Evolutionary conservation across 1,140 invertebrate genomes (phyloP).

Genomic region (Bicyclus anynana): DNA sequence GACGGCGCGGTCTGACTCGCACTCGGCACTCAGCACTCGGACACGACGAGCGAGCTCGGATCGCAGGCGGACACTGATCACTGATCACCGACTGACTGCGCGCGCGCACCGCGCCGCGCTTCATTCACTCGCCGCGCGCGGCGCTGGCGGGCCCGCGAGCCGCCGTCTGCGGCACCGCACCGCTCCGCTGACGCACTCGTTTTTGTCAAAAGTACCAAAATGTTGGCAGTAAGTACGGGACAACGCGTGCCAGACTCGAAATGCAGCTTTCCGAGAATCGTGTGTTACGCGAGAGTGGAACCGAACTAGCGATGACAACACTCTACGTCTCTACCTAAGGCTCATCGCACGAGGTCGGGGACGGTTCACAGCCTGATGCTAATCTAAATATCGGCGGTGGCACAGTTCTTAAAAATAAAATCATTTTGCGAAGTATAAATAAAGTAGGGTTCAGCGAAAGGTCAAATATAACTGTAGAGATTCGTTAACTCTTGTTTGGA

Average conservation of each 20-base stretch:
- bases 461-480: not conserved
- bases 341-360: conserved; percentile 7
- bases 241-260: conserved; percentile 23
- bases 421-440: not conserved
- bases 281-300: conserved; percentile 15
- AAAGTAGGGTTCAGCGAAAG: not conserved
- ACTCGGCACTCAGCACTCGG: too few species aligned
- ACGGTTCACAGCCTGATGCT: conserved; percentile 17
- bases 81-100: conserved; percentile 28
- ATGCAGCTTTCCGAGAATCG: conserved; percentile 32
- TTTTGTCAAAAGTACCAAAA: conserved; percentile 32
- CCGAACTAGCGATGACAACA: conserved; percentile 26
- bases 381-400: not conserved
- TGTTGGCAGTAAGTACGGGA: conserved; percentile 30
- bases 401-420: not conserved
- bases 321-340: conserved; percentile 2
- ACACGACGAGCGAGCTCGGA: conserved; percentile 42
- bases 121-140: conserved; percentile 28
- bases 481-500: not conserved
- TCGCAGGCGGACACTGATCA: conserved; percentile 55
- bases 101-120: conserved; percentile 20
- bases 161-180: conserved; percentile 13
- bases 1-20: conserved; percentile 24
- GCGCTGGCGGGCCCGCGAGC: too few species aligned
- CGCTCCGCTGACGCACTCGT: conserved; percentile 23